These are phyloP conservation scores for Lacanobia oleracea DNA, from an alignment of 2,888 invertebrate species.

Conservation along the genomic window DNA sequence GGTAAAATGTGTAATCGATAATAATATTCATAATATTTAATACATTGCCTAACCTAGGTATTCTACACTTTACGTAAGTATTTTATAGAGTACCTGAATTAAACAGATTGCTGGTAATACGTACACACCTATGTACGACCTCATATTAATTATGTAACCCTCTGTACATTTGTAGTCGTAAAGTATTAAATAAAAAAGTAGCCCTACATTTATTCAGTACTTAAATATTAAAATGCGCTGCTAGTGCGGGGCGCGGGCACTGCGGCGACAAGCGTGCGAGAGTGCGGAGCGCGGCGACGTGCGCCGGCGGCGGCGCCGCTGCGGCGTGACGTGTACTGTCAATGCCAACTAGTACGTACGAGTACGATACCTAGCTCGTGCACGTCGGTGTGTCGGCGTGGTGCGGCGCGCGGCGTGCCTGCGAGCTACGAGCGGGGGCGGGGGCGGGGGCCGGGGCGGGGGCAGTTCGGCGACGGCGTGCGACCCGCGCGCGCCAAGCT, in stretches of 20 bases:
- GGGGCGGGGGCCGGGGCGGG: too few species aligned
- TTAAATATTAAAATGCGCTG: not conserved
- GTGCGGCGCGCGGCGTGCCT: not conserved
- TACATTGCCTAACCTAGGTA: too few species aligned
- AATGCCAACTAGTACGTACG: not conserved
- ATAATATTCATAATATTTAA: too few species aligned
- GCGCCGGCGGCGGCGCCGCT: too few species aligned
- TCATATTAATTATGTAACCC: too few species aligned
- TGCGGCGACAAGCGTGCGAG: not conserved
- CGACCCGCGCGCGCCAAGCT: constrained; percentile 39
- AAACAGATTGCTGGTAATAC: too few species aligned
- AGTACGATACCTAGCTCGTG: not conserved
- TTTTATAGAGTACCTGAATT: too few species aligned
- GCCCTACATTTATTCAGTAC: not conserved
- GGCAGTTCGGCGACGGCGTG: constrained; percentile 40
- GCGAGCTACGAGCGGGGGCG: not conserved
- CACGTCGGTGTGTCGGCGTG: not conserved
- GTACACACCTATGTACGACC: too few species aligned
- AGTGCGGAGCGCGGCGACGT: not conserved
- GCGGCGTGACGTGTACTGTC: not conserved
- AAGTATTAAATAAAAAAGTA: too few species aligned
- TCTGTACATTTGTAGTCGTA: too few species aligned
- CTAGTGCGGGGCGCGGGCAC: not conserved
- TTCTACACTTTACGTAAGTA: too few species aligned
- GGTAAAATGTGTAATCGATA: too few species aligned